phyloP scores from a whole-genome alignment of 2,888 invertebrate species.

The Dysmachus trigonus region DNA sequence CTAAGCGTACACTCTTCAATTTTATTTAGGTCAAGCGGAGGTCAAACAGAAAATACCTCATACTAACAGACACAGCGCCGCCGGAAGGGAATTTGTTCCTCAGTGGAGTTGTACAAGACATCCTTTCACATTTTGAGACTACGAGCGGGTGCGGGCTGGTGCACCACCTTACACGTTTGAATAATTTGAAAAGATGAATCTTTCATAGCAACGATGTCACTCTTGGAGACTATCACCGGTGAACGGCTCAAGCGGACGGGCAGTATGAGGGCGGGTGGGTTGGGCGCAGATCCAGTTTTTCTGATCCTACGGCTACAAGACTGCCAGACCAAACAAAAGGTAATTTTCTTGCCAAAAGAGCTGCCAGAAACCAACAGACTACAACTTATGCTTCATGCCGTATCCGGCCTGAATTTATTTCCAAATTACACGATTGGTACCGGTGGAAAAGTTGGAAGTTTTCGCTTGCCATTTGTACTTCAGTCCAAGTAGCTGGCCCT shows the following conservation, averaged over 20 bases:
- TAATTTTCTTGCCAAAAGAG: constrained; percentile 40
- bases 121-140: background rate
- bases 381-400: constrained; percentile 41
- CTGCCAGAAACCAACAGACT: constrained; percentile 28
- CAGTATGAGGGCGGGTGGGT: background rate
- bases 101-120: background rate
- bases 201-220: background rate
- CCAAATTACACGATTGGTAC: constrained; percentile 45
- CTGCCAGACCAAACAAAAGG: constrained; percentile 20
- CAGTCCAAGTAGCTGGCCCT: constrained; percentile 32
- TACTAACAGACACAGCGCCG: background rate
- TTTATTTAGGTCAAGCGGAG: background rate
- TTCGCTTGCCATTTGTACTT: constrained; percentile 37
- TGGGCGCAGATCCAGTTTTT: constrained; percentile 4
- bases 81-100: background rate
- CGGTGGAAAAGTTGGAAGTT: constrained; percentile 33
- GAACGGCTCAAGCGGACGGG: background rate
- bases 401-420: constrained; percentile 43
- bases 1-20: too few relatives aligned
- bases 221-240: background rate
- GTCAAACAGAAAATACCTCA: background rate
- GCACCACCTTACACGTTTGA: background rate
- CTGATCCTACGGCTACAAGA: background rate
- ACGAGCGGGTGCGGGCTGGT: background rate
- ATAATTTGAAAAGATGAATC: background rate